Base-by-base conservation (phyloP, 2,797 vertebrate genomes). In the Odontamblyopus lacepedii region DNA sequence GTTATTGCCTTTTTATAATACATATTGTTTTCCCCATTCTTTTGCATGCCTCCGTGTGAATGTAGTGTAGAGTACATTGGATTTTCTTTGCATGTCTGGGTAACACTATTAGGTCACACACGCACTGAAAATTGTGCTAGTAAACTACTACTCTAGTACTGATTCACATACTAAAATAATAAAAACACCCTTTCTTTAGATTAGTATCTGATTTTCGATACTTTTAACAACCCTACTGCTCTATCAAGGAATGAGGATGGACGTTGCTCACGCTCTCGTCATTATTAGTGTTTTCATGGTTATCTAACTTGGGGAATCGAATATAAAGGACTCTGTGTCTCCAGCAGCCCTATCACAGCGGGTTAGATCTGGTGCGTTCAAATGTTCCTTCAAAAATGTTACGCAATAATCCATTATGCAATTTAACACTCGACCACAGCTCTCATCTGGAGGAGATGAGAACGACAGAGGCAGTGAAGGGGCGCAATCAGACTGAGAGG, bases 361-460 rank as follows among this genome's bases (percentile, higher is more conserved):
- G 35, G 67, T 23, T 50, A 51, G 32, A 48, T 74, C 80, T 78
- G 38, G 67, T 69, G 72, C 70, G 51, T 67, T 5, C 11, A 57
- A 72, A 19, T 64, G 61, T 51, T 71, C 70, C 67, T 77, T 56
- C 67, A 72, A 68, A 41, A 23, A 70, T 5, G 72, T 89, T 85
- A 80, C 56, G 26, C 63, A 80, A 88, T 66, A 68, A 78, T 71
- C 76, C 67, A 60, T 87, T 79, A 77, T 44, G 56, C 65, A 85
- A 87, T 80, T 48, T 67, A 77, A 81, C 57, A 70, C 35, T 81
- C 76, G 72, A 80, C 69, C 72, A 72, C 66, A 44, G 38, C 69
- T 73, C 27, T 63, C 11, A 69, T 77, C 65, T 63, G 71, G 73
- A 41, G 70, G 71, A 50, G 78, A 57, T 65, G 9, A 70, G 77